A percentile compares a stretch with the other conserved stretches of the same genome.
These are phyloP conservation scores for Halcyon smyrnensis DNA, from an alignment of 2,797 vertebrate genomes.

Conservation along the genomic window DNA sequence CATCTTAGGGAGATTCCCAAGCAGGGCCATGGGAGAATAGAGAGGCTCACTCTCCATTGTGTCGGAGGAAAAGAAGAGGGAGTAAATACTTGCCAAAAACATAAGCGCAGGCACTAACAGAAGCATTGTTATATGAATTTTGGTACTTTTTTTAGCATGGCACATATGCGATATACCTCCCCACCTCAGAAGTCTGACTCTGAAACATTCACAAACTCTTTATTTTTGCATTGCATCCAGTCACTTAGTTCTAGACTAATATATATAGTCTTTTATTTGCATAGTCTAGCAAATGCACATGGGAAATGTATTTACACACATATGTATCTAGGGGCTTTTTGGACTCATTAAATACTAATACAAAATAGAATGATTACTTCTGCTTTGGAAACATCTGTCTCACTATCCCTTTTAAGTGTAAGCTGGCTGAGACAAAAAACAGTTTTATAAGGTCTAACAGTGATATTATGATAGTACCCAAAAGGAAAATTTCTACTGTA, in stretches of 20 bases:
- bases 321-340: neutral
- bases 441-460: neutral
- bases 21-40: neutral
- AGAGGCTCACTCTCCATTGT: neutral
- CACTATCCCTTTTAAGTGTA: neutral
- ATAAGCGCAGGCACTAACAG: neutral
- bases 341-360: conserved; percentile 29
- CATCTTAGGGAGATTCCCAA: neutral
- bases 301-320: conserved; percentile 14
- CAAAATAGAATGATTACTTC: conserved; percentile 56
- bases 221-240: conserved; percentile 33
- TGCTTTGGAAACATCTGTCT: conserved; percentile 66
- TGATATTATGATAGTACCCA: no score
- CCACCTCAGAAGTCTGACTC: neutral
- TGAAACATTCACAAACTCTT: neutral
- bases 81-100: neutral
- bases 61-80: neutral
- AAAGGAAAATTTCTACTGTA: neutral
- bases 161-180: neutral
- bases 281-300: conserved; percentile 58
- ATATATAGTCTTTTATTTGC: conserved; percentile 51
- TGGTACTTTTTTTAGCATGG: neutral
- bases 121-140: neutral
- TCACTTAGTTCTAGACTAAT: neutral
- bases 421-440: neutral